These are phyloP conservation scores for Stercorarius parasiticus DNA, from an alignment of 2,113 vertebrate species.

Conservation along the genomic window DNA sequence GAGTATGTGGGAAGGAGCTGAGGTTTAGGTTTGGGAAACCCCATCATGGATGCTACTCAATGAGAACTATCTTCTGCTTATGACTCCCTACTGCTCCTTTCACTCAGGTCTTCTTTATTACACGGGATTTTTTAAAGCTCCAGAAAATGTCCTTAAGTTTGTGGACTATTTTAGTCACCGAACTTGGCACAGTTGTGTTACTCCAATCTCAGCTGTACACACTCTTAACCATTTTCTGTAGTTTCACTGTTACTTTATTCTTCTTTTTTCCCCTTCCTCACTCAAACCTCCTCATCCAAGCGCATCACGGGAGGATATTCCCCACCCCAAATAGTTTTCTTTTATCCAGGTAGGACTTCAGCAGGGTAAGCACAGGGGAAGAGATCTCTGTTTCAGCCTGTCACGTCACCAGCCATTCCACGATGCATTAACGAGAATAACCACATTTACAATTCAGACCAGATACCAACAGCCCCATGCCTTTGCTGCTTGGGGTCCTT, in stretches of 20 bases:
- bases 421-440: too few relatives aligned
- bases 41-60: fast-evolving
- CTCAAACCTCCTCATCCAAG: neutral
- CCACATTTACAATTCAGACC: neutral
- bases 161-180: neutral
- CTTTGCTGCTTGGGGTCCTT: neutral
- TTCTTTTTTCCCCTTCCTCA: neutral
- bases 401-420: neutral
- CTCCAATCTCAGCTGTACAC: neutral
- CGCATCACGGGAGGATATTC: fast-evolving
- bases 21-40: neutral
- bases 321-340: neutral
- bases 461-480: neutral
- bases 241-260: neutral
- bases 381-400: neutral
- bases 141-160: fast-evolving
- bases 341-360: neutral
- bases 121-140: fast-evolving
- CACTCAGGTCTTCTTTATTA: neutral
- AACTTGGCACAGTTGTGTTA: too few relatives aligned
- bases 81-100: fast-evolving
- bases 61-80: fast-evolving
- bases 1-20: neutral
- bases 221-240: neutral
- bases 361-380: neutral